These are phyloP conservation scores for Rhabdomys dilectus DNA, from an alignment of 2,113 vertebrate genomes.

Conservation along the genomic window DNA sequence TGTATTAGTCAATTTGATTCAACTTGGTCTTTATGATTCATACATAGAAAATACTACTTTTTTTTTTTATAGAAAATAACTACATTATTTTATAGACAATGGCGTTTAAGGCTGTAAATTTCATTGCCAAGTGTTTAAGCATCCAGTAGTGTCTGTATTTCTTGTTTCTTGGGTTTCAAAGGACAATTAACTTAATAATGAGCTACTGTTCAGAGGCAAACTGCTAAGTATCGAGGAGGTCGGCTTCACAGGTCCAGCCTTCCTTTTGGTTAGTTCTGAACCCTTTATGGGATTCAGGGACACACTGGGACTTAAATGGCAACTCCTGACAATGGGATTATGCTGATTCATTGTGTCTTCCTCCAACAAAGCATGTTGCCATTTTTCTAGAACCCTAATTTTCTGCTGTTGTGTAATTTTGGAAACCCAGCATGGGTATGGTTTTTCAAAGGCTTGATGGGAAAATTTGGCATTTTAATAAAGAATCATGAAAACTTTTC, in stretches of 20 bases:
- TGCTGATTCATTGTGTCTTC: not conserved
- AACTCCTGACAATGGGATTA: not conserved
- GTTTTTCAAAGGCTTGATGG: constrained; percentile 75
- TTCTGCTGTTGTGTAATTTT: constrained; percentile 45
- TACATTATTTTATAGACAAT: constrained; percentile 25
- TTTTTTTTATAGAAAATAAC: not conserved
- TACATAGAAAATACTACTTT: not conserved
- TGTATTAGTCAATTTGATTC: not conserved
- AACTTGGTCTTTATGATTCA: constrained; percentile 1
- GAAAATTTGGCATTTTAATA: constrained; percentile 83
- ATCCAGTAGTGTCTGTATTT: not conserved
- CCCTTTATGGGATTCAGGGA: constrained; percentile 53
- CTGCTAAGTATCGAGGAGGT: constrained; percentile 63
- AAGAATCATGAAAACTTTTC: constrained; percentile 73
- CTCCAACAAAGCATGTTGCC: not conserved
- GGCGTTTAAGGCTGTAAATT: constrained; percentile 31
- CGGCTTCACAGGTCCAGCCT: constrained; percentile 57
- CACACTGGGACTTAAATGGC: not conserved
- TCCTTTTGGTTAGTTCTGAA: constrained; percentile 66
- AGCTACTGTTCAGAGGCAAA: constrained; percentile 66
- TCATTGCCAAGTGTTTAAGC: constrained; percentile 21
- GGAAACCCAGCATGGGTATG: constrained; percentile 66
- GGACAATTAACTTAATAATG: constrained; percentile 63
- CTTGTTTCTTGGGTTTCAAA: constrained; percentile 59
- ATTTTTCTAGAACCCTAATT: constrained; percentile 56